Evolutionary conservation across 2,113 vertebrate species (phyloP).

Genomic region (Hippocampus zosterae): DNA sequence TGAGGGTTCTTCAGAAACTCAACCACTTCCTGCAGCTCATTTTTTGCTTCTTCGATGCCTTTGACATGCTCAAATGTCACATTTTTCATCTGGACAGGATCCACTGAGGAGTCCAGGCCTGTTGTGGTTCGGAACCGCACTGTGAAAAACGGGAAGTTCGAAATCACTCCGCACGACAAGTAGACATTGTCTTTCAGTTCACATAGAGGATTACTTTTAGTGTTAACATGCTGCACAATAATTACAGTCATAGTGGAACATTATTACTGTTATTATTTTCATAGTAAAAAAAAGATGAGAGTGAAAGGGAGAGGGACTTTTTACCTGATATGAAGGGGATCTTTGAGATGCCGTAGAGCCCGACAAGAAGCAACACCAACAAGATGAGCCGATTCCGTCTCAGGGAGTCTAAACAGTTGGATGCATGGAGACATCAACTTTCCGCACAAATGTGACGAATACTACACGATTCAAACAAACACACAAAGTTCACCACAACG

Average conservation of each 20-base stretch:
- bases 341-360: constrained; percentile 87
- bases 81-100: constrained; percentile 95
- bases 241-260: no score
- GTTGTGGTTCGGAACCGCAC: constrained; percentile 94
- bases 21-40: constrained; percentile 96
- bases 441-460: no score
- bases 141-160: constrained; percentile 73
- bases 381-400: constrained; percentile 87
- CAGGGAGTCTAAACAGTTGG: constrained; percentile 78
- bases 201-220: not conserved
- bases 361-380: constrained; percentile 78
- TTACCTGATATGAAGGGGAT: constrained; percentile 94
- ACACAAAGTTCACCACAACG: no score
- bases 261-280: no score
- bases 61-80: constrained; percentile 99
- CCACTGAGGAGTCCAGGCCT: constrained; percentile 92
- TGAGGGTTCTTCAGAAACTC: constrained; percentile 95
- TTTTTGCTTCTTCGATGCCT: constrained; percentile 95
- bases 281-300: not conserved
- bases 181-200: not conserved
- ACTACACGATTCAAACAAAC: no score
- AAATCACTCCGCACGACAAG: constrained; percentile 52
- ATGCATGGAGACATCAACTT: not conserved
- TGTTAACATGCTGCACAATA: not conserved
- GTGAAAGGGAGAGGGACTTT: constrained; percentile 48